Evolutionary conservation across 2,113 vertebrate species (phyloP).

Genomic region (Pipra filicauda): DNA sequence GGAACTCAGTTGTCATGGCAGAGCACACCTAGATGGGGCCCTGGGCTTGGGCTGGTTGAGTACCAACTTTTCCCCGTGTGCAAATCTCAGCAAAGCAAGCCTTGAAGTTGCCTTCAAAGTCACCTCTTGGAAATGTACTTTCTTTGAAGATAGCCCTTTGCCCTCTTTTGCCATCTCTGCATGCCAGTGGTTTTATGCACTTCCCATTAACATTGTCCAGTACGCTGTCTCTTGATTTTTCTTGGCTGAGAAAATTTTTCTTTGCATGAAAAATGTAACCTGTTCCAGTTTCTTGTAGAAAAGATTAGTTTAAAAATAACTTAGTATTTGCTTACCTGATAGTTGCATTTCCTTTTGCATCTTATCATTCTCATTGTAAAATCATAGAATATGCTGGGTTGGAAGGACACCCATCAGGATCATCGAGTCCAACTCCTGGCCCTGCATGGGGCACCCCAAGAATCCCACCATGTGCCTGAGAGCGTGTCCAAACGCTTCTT

Average conservation of each 20-base stretch:
- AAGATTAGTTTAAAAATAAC: background rate
- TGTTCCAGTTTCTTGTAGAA: background rate
- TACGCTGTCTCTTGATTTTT: background rate
- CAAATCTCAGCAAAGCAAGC: background rate
- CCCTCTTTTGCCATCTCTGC: background rate
- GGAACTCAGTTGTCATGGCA: background rate
- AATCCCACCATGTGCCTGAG: background rate
- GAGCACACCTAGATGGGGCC: background rate
- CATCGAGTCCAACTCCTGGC: rapidly evolving
- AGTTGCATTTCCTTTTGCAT: background rate
- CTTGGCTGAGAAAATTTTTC: background rate
- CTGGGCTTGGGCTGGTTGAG: background rate
- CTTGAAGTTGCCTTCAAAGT: background rate
- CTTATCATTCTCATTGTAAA: background rate
- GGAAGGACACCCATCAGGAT: background rate
- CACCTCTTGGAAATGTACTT: background rate
- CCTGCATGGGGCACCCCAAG: background rate
- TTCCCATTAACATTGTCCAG: background rate
- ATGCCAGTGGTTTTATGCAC: background rate
- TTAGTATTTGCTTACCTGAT: background rate
- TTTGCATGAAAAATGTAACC: background rate
- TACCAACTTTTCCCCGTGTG: background rate
- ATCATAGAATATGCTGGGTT: background rate
- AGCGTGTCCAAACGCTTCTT: background rate
- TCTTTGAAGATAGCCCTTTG: background rate